Conservation (phyloP, 2,888 invertebrate species). For the Cetonia aurata region DNA sequence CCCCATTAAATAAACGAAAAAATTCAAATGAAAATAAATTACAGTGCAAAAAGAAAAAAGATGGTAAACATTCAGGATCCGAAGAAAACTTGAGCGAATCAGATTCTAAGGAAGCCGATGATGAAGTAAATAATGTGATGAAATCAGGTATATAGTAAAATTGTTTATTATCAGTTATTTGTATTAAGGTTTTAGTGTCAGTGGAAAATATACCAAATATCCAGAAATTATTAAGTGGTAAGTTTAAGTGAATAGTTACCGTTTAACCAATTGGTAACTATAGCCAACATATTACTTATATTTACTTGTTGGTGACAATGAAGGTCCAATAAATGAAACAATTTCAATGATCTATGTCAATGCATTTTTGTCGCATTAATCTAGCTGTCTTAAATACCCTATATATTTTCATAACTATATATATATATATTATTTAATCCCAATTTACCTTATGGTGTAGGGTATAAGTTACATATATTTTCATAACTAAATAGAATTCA, state of each 20-base stretch:
- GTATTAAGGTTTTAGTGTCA: constrained; percentile 17
- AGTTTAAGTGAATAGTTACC: neutral
- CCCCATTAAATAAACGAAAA: constrained; percentile 11
- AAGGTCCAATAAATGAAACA: no score
- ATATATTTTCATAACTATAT: no score
- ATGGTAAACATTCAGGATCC: neutral
- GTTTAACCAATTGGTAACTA: neutral
- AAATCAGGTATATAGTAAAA: constrained; percentile 18
- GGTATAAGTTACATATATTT: no score
- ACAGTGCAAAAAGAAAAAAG: constrained; percentile 14
- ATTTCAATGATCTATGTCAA: no score
- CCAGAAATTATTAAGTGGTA: constrained; percentile 29
- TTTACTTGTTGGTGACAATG: no score
- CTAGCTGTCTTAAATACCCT: no score
- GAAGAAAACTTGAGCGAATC: constrained; percentile 27
- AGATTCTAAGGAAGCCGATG: constrained; percentile 20
- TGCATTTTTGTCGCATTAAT: no score
- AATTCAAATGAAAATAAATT: constrained; percentile 4
- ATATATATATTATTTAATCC: no score
- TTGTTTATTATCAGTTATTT: neutral
- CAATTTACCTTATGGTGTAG: no score
- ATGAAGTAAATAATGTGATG: constrained; percentile 31
- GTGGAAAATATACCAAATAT: constrained; percentile 25
- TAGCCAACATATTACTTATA: no score
- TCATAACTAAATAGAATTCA: no score